Percentiles rank a stretch among this genome's conserved stretches.
Evolutionary conservation across 2,113 vertebrate species (phyloP).

Genomic region (Eublepharis macularius): DNA sequence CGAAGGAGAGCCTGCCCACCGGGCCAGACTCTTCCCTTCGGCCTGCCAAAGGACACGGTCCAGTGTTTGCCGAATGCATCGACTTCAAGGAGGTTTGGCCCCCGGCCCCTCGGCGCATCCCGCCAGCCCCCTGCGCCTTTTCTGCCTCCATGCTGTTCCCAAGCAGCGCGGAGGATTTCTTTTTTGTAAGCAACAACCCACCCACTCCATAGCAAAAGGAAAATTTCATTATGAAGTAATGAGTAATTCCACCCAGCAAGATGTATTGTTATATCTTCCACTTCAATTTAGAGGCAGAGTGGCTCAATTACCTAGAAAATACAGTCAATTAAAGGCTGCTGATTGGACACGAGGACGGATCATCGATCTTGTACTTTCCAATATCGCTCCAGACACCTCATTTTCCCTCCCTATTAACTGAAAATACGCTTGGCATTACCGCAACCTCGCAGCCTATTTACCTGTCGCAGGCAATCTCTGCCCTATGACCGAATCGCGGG

Average conservation of each 20-base stretch:
- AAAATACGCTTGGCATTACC: slow-evolving; percentile 88
- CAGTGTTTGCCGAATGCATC: neutral
- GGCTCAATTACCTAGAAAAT: slow-evolving; percentile 88
- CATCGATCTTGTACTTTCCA: slow-evolving; percentile 95
- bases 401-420: slow-evolving; percentile 91
- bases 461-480: slow-evolving; percentile 89
- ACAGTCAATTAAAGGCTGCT: slow-evolving; percentile 91
- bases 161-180: neutral
- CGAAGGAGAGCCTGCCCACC: neutral
- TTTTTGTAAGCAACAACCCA: neutral
- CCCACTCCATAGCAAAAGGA: slow-evolving; percentile 73
- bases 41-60: neutral
- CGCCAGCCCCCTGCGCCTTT: neutral
- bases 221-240: slow-evolving; percentile 83
- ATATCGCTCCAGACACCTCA: slow-evolving; percentile 90
- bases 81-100: neutral
- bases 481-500: slow-evolving; percentile 61
- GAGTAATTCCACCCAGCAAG: slow-evolving; percentile 81
- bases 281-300: slow-evolving; percentile 84
- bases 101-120: neutral
- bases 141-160: neutral
- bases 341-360: slow-evolving; percentile 86
- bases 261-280: slow-evolving; percentile 83
- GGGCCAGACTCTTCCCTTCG: neutral
- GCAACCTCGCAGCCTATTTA: slow-evolving; percentile 86